phyloP scores from a whole-genome alignment of 2,888 invertebrate genomes.

The Sarcophaga variegata region DNA sequence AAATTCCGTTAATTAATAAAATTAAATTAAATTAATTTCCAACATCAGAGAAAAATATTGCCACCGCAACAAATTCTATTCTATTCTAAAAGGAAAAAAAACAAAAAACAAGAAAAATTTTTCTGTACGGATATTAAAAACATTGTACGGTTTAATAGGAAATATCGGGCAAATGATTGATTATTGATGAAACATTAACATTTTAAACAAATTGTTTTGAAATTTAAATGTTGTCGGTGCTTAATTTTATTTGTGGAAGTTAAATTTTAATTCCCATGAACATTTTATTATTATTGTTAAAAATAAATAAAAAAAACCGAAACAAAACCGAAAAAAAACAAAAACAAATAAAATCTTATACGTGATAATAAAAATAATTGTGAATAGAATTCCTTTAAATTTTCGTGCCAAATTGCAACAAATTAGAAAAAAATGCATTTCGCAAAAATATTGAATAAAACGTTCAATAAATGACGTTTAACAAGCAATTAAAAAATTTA shows the following conservation, averaged over 20 bases:
- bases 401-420: not conserved
- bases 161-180: not conserved
- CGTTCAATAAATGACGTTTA: conserved; percentile 46
- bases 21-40: no score
- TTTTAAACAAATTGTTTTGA: not conserved
- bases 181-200: not conserved
- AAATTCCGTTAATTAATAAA: no score
- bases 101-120: not conserved
- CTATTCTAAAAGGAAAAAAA: no score
- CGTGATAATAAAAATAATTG: not conserved
- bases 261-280: not conserved
- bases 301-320: not conserved
- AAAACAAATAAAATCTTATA: not conserved
- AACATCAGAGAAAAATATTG: no score
- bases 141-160: not conserved
- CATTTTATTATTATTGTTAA: not conserved
- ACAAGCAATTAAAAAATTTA: conserved; percentile 42
- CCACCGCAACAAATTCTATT: no score
- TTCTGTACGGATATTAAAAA: not conserved
- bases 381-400: not conserved
- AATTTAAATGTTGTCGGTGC: not conserved
- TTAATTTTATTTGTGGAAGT: not conserved
- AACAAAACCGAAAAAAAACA: not conserved
- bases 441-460: not conserved
- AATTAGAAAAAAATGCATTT: conserved; percentile 24